phyloP scores from a whole-genome alignment of 2,888 invertebrate species.

The Lithophane semibrunnea region DNA sequence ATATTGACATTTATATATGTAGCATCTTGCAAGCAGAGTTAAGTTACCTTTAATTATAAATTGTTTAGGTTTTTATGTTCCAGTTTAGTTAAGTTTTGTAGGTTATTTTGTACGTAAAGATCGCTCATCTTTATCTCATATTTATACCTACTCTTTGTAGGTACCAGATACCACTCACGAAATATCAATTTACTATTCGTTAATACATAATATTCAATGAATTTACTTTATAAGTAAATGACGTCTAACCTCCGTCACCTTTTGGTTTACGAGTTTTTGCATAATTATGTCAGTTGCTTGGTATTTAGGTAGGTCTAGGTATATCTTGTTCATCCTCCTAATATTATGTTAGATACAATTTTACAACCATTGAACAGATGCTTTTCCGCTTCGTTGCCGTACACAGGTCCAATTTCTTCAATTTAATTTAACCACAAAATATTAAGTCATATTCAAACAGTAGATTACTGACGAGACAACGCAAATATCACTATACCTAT shows the following conservation, averaged over 20 bases:
- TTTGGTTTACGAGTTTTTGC: slow-evolving; percentile 16
- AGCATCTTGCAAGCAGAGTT: neutral
- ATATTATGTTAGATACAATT: neutral
- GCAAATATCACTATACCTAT: too few species aligned
- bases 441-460: neutral
- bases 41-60: neutral
- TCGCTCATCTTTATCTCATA: neutral
- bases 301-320: too few species aligned
- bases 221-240: slow-evolving; percentile 1
- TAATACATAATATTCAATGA: neutral
- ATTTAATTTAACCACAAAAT: neutral
- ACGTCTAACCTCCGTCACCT: slow-evolving; percentile 16
- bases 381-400: neutral
- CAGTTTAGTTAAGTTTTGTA: neutral
- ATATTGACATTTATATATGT: neutral
- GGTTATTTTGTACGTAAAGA: neutral
- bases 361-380: neutral
- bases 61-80: neutral
- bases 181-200: neutral
- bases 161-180: neutral
- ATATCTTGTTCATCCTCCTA: neutral
- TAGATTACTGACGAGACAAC: neutral
- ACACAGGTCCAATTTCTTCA: neutral
- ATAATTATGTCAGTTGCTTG: neutral
- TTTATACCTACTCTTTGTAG: neutral